Evolutionary conservation across 1,140 invertebrate species (phyloP), one percentile per base, ranked within the genome.

Genomic region (Samia ricini): DNA sequence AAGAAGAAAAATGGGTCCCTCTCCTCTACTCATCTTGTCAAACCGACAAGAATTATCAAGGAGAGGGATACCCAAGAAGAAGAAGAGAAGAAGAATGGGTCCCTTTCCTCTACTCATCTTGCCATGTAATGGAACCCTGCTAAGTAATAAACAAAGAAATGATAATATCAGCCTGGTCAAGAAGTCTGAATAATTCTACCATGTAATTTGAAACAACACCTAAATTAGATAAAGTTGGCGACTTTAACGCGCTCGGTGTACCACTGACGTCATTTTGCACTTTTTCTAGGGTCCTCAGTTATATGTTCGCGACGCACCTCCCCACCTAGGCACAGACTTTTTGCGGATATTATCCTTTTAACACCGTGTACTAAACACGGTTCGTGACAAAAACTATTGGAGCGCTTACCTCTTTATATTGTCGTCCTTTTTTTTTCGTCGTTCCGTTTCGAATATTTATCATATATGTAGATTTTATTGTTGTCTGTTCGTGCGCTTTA

Each of bases 291-390:
- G 42, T 60, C 21, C 80, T 73, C 72, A 63, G 78, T 81, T 81
- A 83, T 79, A 79, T 68, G 70, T 77, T 77, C 83, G 80, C 78
- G 83, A 77, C 77, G 72, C 69, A 68, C 74, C 76, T 26, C 26
- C n/a, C 33, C n/a, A 42, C 33, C 33, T 69, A 70, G 74, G 72
- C 75, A 67, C 36, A 69, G 75, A 78, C 76, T 85, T 86, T 86
- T 88, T 86, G 82, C 72, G 78, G 71, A 81, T 81, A 88, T 88
- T 85, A 88, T 88, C 79, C 81, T 83, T 85, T 88, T 86, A 86
- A 77, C 78, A 74, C 73, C 79, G 69, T 73, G 79, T 77, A 83
- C 83, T 86, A 88, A 82, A 77, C 81, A 69, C 76, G 77, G 69
- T 42, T 12, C 10, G 0, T 42, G 74, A 64, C 79, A 69, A 79